Evolutionary conservation across 2,888 invertebrate genomes (phyloP).

Genomic region (Athalia rosae): DNA sequence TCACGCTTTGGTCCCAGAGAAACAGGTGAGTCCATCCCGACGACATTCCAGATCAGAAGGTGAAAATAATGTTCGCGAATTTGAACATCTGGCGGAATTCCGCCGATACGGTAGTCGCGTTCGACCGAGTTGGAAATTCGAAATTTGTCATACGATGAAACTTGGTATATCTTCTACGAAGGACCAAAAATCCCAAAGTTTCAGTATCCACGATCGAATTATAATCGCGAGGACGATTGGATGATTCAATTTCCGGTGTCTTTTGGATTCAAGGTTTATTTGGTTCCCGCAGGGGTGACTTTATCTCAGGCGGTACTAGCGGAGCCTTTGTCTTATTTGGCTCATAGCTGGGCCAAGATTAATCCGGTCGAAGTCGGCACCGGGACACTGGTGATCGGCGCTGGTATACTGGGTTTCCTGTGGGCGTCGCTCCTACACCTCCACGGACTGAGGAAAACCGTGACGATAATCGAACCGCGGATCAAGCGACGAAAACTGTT

Average conservation of each 20-base stretch:
- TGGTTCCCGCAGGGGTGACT: conserved; percentile 63
- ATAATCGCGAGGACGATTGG: too few species aligned
- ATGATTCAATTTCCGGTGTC: neutral
- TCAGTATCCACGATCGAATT: too few species aligned
- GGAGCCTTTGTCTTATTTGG: conserved; percentile 83
- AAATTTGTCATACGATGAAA: too few species aligned
- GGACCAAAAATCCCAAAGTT: too few species aligned
- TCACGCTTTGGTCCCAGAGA: conserved; percentile 78
- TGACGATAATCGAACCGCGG: conserved; percentile 82
- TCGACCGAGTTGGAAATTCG: too few species aligned
- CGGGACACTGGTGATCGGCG: conserved; percentile 80
- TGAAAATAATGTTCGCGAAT: too few species aligned
- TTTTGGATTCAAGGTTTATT: conserved; percentile 57
- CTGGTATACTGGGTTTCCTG: conserved; percentile 83
- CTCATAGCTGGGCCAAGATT: conserved; percentile 81
- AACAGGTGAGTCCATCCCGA: conserved; percentile 73
- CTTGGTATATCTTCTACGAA: too few species aligned
- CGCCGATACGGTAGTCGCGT: too few species aligned
- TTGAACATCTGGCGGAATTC: too few species aligned
- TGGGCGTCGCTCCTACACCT: conserved; percentile 81
- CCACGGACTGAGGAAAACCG: conserved; percentile 80
- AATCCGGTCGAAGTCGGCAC: conserved; percentile 78
- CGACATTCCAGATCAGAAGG: too few species aligned
- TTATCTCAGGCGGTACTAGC: conserved; percentile 77
- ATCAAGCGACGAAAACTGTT: conserved; percentile 61